Conservation (phyloP, 2,888 invertebrate genomes). For the Germaria angustata region DNA sequence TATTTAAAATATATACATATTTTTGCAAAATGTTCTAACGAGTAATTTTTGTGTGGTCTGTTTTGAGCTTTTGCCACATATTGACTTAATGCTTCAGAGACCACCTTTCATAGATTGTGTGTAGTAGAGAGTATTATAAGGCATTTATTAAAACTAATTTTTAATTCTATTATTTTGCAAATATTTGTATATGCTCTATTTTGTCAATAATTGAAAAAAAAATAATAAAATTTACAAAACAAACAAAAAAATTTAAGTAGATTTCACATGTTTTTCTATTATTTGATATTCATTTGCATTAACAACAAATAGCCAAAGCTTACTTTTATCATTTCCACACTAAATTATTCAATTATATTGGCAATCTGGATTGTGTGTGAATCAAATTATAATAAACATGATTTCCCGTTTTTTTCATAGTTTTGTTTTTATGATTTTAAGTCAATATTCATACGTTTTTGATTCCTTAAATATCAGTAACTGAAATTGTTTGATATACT, state of each 20-base stretch:
- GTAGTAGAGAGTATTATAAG: too few species aligned
- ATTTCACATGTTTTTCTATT: neutral
- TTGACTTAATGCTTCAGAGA: too few species aligned
- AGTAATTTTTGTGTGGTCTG: too few species aligned
- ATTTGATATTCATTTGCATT: conserved; percentile 34
- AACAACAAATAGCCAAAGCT: conserved; percentile 15
- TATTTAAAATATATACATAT: too few species aligned
- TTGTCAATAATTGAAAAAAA: neutral
- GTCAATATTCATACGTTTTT: conserved; percentile 34
- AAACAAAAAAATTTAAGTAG: too few species aligned
- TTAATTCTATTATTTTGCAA: too few species aligned
- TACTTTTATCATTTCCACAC: conserved; percentile 42
- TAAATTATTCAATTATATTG: conserved; percentile 58
- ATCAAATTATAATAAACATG: conserved; percentile 40
- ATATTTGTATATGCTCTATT: too few species aligned
- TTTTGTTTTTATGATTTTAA: conserved; percentile 2
- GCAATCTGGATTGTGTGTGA: neutral
- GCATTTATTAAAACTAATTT: too few species aligned
- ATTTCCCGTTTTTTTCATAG: neutral
- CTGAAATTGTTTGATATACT: conserved; percentile 10
- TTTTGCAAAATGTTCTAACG: too few species aligned
- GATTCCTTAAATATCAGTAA: conserved; percentile 34
- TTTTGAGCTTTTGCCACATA: too few species aligned
- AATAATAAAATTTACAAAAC: neutral
- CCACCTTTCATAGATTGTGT: too few species aligned